Evolutionary conservation across 1,140 invertebrate genomes (phyloP).

Genomic region (Ptiloglossa arizonensis): DNA sequence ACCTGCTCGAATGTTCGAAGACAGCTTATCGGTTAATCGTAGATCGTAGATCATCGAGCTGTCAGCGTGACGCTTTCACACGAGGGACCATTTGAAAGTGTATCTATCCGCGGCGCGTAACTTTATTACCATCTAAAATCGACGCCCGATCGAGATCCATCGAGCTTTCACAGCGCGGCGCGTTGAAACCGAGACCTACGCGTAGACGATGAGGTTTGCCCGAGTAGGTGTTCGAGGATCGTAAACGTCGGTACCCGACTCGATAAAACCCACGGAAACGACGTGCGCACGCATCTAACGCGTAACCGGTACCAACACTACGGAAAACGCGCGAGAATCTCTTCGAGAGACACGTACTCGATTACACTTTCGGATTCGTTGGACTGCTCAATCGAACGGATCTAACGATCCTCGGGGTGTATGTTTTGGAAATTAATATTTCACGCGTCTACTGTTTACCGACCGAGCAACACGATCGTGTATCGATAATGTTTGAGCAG

Average conservation of each 20-base stretch:
- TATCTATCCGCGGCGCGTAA: neutral
- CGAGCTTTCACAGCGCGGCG: constrained; percentile 27
- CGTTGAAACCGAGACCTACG: constrained; percentile 20
- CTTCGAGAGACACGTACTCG: neutral
- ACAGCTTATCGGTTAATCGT: too few species aligned
- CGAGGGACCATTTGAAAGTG: neutral
- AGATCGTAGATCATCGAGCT: neutral
- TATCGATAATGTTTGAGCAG: too few species aligned
- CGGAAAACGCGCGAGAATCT: constrained; percentile 18
- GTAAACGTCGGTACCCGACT: constrained; percentile 62
- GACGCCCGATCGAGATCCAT: neutral
- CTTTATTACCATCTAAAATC: neutral
- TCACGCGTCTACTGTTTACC: too few species aligned
- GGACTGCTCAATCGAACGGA: too few species aligned
- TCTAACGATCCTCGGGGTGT: neutral
- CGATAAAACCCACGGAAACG: constrained; percentile 64
- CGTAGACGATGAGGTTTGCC: constrained; percentile 24
- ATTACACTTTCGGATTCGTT: neutral
- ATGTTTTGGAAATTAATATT: too few species aligned
- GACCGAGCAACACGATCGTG: too few species aligned
- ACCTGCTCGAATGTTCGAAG: too few species aligned
- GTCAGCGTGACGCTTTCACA: neutral
- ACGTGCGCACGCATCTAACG: constrained; percentile 33
- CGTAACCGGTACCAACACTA: constrained; percentile 46
- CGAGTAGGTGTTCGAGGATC: constrained; percentile 67